These are phyloP conservation scores for Leptosomus discolor DNA, from an alignment of 2,113 vertebrate species.

Conservation along the genomic window DNA sequence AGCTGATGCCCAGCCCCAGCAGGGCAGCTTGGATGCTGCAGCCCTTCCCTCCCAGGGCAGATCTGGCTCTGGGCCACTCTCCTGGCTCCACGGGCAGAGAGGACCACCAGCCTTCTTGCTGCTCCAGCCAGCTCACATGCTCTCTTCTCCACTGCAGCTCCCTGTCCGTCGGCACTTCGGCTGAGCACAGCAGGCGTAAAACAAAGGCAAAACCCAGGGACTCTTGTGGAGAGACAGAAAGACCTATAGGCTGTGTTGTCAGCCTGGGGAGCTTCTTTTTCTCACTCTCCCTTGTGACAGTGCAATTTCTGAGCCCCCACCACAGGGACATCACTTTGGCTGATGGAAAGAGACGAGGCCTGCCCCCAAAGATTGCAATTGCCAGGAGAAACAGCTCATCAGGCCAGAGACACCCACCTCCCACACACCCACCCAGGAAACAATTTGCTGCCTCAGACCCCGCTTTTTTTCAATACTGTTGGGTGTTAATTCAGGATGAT, in stretches of 20 bases:
- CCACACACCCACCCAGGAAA: not conserved
- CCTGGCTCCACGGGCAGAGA: not conserved
- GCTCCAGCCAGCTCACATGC: not conserved
- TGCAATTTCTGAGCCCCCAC: not conserved
- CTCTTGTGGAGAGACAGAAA: not conserved
- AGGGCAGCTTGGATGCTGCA: not conserved
- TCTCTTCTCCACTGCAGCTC: not conserved
- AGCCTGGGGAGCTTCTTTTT: not conserved
- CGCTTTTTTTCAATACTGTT: not conserved
- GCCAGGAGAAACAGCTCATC: not conserved
- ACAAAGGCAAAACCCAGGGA: not conserved
- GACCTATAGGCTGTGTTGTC: not conserved
- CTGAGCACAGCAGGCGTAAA: not conserved
- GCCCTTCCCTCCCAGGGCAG: not conserved
- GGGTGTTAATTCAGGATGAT: not conserved
- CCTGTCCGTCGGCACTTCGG: not conserved
- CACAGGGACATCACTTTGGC: not conserved
- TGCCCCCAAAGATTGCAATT: fast-evolving
- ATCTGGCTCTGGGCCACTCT: not conserved
- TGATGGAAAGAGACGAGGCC: not conserved
- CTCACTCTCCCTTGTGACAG: not conserved
- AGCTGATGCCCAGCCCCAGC: not conserved
- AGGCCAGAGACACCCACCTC: not conserved
- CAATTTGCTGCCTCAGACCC: not conserved
- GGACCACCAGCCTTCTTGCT: not conserved